phyloP scores from a whole-genome alignment of 2,888 invertebrate species.

The Liodrosophila aerea region DNA sequence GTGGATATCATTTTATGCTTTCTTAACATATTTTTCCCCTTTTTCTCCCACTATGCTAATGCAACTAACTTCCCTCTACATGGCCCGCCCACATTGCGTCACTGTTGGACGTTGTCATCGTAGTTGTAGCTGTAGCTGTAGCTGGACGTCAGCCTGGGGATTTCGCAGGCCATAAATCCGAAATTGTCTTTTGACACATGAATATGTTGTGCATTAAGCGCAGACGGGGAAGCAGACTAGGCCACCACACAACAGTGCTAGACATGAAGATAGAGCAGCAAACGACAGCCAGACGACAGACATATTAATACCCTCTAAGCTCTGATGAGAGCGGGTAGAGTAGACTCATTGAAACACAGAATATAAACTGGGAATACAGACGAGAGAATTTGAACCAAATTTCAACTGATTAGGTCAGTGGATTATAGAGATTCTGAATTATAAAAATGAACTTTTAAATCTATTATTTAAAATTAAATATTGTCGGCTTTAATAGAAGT shows the following conservation, averaged over 20 bases:
- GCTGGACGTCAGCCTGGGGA: conserved; percentile 49
- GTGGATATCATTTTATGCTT: conserved; percentile 75
- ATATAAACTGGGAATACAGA: too few relatives aligned
- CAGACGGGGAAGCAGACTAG: conserved; percentile 43
- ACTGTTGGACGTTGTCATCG: conserved; percentile 27
- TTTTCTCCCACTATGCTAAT: conserved; percentile 26
- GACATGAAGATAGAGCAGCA: conserved; percentile 7
- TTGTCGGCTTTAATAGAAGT: too few relatives aligned
- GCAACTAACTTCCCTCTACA: conserved; percentile 24
- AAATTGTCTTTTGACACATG: conserved; percentile 80
- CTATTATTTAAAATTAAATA: too few relatives aligned
- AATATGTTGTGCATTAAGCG: conserved; percentile 79
- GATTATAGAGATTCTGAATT: too few relatives aligned
- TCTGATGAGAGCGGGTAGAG: neutral
- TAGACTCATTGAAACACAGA: neutral
- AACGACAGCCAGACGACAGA: conserved; percentile 63
- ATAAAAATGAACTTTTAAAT: too few relatives aligned
- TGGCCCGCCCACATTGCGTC: conserved; percentile 60
- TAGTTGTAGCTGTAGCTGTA: conserved; percentile 2
- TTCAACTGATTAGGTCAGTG: too few relatives aligned
- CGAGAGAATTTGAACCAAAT: too few relatives aligned
- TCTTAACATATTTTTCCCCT: conserved; percentile 74
- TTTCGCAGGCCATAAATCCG: conserved; percentile 77
- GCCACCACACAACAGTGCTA: conserved; percentile 33
- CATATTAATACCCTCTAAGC: conserved; percentile 18